These are phyloP conservation scores for Beaufortia kweichowensis DNA, from an alignment of 2,113 vertebrate species.

Conservation along the genomic window DNA sequence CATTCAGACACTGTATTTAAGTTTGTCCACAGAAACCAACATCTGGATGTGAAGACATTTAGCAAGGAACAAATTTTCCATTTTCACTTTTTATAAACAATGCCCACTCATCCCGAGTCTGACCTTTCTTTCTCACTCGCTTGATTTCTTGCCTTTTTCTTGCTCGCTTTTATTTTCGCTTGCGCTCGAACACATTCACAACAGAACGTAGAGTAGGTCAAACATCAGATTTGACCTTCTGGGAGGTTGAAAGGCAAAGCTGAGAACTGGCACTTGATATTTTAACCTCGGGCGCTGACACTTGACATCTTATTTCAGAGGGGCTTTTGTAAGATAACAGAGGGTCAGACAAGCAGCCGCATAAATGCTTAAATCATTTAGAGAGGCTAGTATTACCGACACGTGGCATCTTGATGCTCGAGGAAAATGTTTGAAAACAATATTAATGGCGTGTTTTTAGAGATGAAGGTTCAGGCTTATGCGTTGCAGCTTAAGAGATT, in stretches of 20 bases:
- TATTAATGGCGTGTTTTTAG: slow-evolving; percentile 69
- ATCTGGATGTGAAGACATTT: slow-evolving; percentile 53
- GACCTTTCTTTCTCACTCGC: background rate
- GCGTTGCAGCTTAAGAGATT: slow-evolving; percentile 47
- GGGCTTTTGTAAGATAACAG: slow-evolving; percentile 59
- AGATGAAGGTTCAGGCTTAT: slow-evolving; percentile 37
- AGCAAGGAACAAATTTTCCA: slow-evolving; percentile 39
- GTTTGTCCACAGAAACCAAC: slow-evolving; percentile 52
- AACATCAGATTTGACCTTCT: slow-evolving; percentile 21
- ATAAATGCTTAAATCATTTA: slow-evolving; percentile 67
- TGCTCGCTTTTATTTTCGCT: slow-evolving; percentile 21
- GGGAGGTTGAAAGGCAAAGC: background rate
- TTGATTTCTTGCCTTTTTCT: background rate
- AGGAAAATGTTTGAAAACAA: slow-evolving; percentile 64
- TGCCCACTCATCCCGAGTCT: slow-evolving; percentile 22
- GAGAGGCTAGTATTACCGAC: slow-evolving; percentile 64
- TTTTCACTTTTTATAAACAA: slow-evolving; percentile 49
- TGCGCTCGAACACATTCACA: slow-evolving; percentile 15
- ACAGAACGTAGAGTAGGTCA: slow-evolving; percentile 10
- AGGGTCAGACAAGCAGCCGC: slow-evolving; percentile 62
- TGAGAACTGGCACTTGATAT: background rate
- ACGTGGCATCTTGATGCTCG: slow-evolving; percentile 50
- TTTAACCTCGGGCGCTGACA: slow-evolving; percentile 67
- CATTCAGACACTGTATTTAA: slow-evolving; percentile 39
- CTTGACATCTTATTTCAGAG: slow-evolving; percentile 71